Base-by-base conservation (phyloP, 2,888 invertebrate genomes). In the Drosophila anomelani region DNA sequence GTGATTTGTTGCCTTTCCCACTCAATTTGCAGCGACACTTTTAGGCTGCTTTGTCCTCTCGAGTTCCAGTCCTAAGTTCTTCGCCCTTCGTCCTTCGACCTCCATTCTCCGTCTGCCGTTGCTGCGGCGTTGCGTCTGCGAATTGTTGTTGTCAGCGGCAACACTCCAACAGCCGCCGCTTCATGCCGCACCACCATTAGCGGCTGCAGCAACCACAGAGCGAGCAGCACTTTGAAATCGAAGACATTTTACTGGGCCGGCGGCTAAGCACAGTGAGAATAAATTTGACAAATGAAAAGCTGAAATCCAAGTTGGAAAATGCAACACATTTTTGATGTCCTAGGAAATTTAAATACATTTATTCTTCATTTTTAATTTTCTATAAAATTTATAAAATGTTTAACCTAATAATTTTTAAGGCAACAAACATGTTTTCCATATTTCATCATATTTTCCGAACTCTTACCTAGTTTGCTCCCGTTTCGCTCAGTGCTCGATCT, bases 211-310 rank as follows among this genome's bases (percentile, higher is more conserved):
- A 61, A 44, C 64, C 60, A 53, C 61, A 76, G 59, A 36, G 23
- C 63, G 49, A 32, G 66, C 56, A 85, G 80, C 89, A 77, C 86
- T 88, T 85, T 85, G 85, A 85, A 88, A 89, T 85, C 87, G 88
- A 82, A 85, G 84, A 82, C 90, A 77, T 77, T 85, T 82, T 44
- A 46, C 66, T 59, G 61, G 71, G 44, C 80, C 68, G 56, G 38
- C 54, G 61, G 76, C 54, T 43, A 60, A 32, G 32, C 13, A 66
- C 64, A 36, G 20, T 2, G 10, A 41, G 43, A 51, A 64, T 29
- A 29, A 36, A 26, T 58, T 36, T 8, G 23, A 1, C 1, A 6
- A 8, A n/a, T 1, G 9, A 23, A 12, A 2, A 38, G 26, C 5
- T 8, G 12, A 38, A 26, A 55, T 3, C 13, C 7, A 51, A 20